These are phyloP conservation scores for Junonia oenone DNA, from an alignment of 2,888 invertebrate genomes.

Conservation along the genomic window DNA sequence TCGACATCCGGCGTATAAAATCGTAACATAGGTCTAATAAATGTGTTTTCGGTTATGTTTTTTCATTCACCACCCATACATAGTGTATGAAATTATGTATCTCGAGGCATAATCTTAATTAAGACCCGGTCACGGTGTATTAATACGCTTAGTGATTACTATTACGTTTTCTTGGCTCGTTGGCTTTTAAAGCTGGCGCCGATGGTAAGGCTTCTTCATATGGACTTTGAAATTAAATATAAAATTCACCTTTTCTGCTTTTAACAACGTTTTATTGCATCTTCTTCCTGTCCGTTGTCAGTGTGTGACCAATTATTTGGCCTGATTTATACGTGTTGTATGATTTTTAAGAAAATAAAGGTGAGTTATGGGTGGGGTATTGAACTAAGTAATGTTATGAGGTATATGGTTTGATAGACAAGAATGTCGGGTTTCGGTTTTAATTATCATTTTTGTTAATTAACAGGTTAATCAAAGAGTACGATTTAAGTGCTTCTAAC, in stretches of 20 bases:
- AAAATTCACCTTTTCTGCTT: slow-evolving; percentile 11
- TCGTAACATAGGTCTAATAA: neutral
- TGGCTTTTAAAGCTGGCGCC: slow-evolving; percentile 49
- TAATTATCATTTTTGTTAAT: neutral
- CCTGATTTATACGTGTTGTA: neutral
- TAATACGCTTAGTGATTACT: slow-evolving; percentile 52
- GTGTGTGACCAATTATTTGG: neutral
- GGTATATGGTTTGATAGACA: too few species aligned
- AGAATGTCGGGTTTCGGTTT: neutral
- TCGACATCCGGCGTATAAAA: slow-evolving; percentile 3
- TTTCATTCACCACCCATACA: slow-evolving; percentile 2
- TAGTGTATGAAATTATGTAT: slow-evolving; percentile 35
- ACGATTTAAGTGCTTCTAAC: too few species aligned
- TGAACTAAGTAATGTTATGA: too few species aligned
- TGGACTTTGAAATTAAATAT: slow-evolving; percentile 18
- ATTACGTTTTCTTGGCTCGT: slow-evolving; percentile 54
- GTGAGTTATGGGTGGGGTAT: neutral
- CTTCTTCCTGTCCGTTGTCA: slow-evolving; percentile 5
- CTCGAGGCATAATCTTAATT: slow-evolving; percentile 57
- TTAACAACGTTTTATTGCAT: slow-evolving; percentile 15
- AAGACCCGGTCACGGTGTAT: slow-evolving; percentile 58
- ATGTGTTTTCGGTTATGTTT: neutral
- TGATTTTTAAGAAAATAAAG: neutral
- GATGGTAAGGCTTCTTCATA: slow-evolving; percentile 23
- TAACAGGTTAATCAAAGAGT: too few species aligned